Percentiles rank a stretch among this genome's conserved stretches.
phyloP scores from a whole-genome alignment of 1,140 invertebrate species.

The Conus betulinus region DNA sequence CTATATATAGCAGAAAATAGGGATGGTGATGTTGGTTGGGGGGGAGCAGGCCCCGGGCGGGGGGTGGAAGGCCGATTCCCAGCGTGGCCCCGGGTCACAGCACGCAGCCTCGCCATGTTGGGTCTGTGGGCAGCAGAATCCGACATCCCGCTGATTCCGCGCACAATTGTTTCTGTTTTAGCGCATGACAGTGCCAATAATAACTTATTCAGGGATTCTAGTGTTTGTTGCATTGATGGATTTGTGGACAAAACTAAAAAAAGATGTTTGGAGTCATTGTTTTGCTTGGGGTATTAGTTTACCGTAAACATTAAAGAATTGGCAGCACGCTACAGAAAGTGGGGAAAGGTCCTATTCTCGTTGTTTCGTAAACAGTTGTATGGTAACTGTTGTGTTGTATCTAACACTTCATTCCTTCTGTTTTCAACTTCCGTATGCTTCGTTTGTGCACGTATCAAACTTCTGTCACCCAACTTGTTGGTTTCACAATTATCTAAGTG shows the following conservation, averaged over 20 bases:
- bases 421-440: too few species aligned
- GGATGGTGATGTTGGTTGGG: neutral
- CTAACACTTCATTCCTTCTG: too few species aligned
- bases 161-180: neutral
- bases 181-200: neutral
- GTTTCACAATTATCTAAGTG: too few species aligned
- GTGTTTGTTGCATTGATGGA: neutral
- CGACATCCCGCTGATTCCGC: neutral
- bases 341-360: too few species aligned
- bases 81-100: neutral
- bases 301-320: neutral
- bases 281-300: neutral
- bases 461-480: too few species aligned
- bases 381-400: too few species aligned
- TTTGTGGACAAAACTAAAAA: neutral
- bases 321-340: too few species aligned
- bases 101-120: constrained; percentile 29
- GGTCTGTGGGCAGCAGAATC: neutral
- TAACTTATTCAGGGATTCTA: neutral
- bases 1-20: neutral
- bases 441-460: too few species aligned
- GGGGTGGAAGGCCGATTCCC: neutral
- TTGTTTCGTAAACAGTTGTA: too few species aligned
- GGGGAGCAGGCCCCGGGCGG: neutral
- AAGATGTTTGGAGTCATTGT: neutral